Evolutionary conservation across 1,140 invertebrate species (phyloP), one percentile per base, ranked within the genome.

Genomic region (Limonius californicus): DNA sequence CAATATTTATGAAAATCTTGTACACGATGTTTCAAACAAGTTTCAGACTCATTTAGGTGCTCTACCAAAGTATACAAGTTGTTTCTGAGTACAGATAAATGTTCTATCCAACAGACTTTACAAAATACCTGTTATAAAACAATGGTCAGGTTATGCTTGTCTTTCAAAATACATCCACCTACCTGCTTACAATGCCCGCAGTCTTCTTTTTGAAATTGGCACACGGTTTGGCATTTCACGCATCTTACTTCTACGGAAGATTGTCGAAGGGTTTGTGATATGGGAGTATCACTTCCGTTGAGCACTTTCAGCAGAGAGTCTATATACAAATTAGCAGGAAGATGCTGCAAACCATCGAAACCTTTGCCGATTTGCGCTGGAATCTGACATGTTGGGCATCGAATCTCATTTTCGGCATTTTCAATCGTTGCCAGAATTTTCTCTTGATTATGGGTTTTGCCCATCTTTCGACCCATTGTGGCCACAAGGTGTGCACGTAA

Each of bases 321-420:
- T 42, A 84, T 81, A 72, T 83, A 83, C 0, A 84, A 68, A 67
- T 86, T 85, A 3, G 78, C 80, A 4, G 84, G 84, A n/a, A 85
- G 68, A 1, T 74, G 69, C 1, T 79, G 78, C n/a, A 80, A 63
- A 71, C 81, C 55, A 70, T 77, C 11, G 63, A 61, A 1, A 66
- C 73, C n/a, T 59, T 76, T 20, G 74, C 70, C 64, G 74, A 77
- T 45, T 73, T 77, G 16, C 60, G 75, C 0, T 74, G 74, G 16
- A 68, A 61, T 39, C 19, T 70, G 66, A 50, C 72, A 76, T 8
- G 70, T 57, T 11, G 75, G 71, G 58, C 75, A 76, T 15, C 61
- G 27, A 15, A 71, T 61, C 1, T 39, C 47, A 45, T 64, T 39
- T 6, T 14, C 65, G 4, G 63, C 35, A 18, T 68, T 30, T 67